These are phyloP conservation scores for Sebastes trivittatus DNA, from an alignment of 2,797 vertebrate genomes.

Conservation along the genomic window DNA sequence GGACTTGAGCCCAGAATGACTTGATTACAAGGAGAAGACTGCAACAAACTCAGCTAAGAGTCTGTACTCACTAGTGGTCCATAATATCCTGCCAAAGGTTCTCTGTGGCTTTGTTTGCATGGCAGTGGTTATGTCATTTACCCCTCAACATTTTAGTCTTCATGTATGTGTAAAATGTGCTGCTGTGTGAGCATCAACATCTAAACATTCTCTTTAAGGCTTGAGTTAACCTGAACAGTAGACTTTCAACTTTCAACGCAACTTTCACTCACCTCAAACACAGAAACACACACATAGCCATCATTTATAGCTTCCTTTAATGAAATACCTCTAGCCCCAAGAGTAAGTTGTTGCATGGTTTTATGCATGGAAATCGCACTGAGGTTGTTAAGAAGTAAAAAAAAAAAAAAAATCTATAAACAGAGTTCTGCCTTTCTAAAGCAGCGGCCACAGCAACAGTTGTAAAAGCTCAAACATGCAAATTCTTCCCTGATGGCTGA, in stretches of 20 bases:
- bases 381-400: constrained; percentile 1
- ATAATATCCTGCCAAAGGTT: neutral
- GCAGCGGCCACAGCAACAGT: constrained; percentile 55
- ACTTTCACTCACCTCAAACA: neutral
- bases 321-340: neutral
- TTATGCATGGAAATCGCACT: constrained; percentile 17
- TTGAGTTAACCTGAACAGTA: neutral
- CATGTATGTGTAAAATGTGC: neutral
- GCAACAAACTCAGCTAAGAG: neutral
- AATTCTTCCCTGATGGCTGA: constrained; percentile 47
- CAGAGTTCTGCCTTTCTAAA: constrained; percentile 8
- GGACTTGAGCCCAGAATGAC: neutral
- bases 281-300: neutral
- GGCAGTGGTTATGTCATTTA: neutral
- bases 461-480: constrained; percentile 65
- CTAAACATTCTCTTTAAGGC: neutral
- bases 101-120: neutral
- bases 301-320: constrained; percentile 10
- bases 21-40: neutral
- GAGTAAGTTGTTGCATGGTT: neutral
- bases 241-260: neutral
- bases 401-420: neutral
- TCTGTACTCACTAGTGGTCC: neutral
- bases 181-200: neutral
- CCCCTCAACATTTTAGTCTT: neutral